Evolutionary conservation across 2,797 vertebrate genomes (phyloP), one percentile per base, ranked within the genome.

Genomic region (Ataeniobius toweri): DNA sequence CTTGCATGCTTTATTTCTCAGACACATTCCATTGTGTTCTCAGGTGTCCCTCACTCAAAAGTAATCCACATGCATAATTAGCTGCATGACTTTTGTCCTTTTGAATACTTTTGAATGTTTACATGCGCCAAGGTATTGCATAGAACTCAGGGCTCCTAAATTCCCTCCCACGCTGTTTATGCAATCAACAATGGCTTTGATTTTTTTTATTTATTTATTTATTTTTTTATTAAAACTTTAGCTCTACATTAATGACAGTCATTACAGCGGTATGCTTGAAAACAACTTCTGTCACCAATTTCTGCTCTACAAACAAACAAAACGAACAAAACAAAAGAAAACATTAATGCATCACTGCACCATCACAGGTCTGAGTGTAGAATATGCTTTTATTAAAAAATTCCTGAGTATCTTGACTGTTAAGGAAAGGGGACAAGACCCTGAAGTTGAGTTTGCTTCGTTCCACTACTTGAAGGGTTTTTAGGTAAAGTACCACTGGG

Each of bases 31-130:
- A 74, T 84, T 73, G 74, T 88, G 74, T 88, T 56, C 73, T 80
- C 82, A 75, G 89, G 88, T 89, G 87, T 93, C 90, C 89, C 89
- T 91, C 85, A 84, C 79, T 91, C 82, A 93, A 83, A 86, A 92
- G 73, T 73, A 94, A 94, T 92, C 91, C 91, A 90, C 94, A 95
- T 96, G 95, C 93, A 36, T 89, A 95, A 91, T 84, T 82, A 95
- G 92, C 89, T 83, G 89, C 94, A 93, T 93, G 94, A 92, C 83
- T 94, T 93, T 84, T 92, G 93, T 94, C 95, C 93, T 91, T 88
- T 36, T 36, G 36, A 36, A 87, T 90, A 91, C 92, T 93, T 94
- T 94, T 95, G 92, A 88, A 88, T 85, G 89, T 91, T 90, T 88
- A 85, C 92, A 93, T 92, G 90, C 83, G 88, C 92, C 92, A 90